Base-by-base conservation (phyloP, 2,113 vertebrate genomes). In the Pedetes capensis region DNA sequence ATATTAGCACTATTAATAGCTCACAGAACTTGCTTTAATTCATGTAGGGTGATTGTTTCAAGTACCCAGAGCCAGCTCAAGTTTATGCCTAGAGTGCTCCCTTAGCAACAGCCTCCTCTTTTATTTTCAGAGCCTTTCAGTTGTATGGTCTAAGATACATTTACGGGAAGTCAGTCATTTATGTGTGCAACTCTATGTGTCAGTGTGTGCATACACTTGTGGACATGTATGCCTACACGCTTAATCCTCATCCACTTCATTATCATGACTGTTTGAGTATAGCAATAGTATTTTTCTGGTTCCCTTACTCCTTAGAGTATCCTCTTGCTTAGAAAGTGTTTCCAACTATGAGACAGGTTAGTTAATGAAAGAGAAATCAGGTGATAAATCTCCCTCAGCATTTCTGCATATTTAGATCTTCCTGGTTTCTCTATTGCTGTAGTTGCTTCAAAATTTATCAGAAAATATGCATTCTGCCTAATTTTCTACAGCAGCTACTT, bases 371-470 rank as follows among this genome's bases (percentile, higher is more conserved):
- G 53, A 76, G 16, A 49, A 76, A 47, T 8, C 27, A 53, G 18
- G 39, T 81, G 9, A 22, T 61, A n/a, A 63, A 20, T 23, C 4
- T 3, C 37, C 84, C 3, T 75, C 49, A 64, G 9, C 1, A 10
- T 89, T 51, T 13, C 2, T 75, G 12, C 13, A 32, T 68, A 20
- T 71, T 87, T 84, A 22, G 55, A 6, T 64, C 13, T 27, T 63
- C 10, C 42, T 79, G 81, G 17, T 82, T 51, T 61, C n/a, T 74
- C 18, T 86, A 10, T 61, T 44, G 49, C 22, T 78, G 6, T 42
- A 87, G 1, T 75, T 91, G n/a, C 55, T 78, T 59, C 14, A 57
- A 96, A 95, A 91, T 78, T 1, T 88, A 76, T 76, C 91, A 5
- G 91, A 39, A 81, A 87, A 55, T 91, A 25, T 80, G 47, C 8